Percentiles rank a stretch among this genome's conserved stretches.
These are phyloP conservation scores for Agonopterix subpropinquella DNA, from an alignment of 2,888 invertebrate species.

Conservation along the genomic window DNA sequence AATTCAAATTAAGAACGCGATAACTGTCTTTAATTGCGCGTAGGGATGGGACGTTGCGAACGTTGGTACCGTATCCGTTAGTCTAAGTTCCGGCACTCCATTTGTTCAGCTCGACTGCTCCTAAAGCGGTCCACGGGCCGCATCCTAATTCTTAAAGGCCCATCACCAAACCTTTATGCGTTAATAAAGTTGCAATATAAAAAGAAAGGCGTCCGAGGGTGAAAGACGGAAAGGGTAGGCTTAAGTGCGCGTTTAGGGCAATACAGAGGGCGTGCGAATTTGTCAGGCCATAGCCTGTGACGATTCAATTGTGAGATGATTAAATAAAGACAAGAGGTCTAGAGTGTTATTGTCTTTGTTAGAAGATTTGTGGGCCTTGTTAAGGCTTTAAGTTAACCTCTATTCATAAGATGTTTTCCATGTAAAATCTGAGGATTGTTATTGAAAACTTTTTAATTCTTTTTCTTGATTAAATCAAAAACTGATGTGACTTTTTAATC, in stretches of 20 bases:
- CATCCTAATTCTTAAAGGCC: conserved; percentile 74
- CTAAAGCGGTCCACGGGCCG: conserved; percentile 57
- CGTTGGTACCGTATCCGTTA: conserved; percentile 2
- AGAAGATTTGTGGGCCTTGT: no score
- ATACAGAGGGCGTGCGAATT: conserved; percentile 73
- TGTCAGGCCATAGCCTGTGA: conserved; percentile 63
- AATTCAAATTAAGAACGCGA: conserved; percentile 61
- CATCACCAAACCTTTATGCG: conserved; percentile 74
- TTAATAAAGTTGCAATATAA: conserved; percentile 76
- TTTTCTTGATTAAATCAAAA: no score
- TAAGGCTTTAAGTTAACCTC: no score
- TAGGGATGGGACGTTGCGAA: conserved; percentile 44
- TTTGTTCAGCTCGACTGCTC: conserved; percentile 64
- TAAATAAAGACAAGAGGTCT: conserved; percentile 63
- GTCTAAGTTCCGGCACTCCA: conserved; percentile 58
- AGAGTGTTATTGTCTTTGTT: no score
- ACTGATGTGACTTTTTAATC: no score
- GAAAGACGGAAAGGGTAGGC: conserved; percentile 66
- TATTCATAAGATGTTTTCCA: no score
- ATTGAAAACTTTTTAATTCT: no score
- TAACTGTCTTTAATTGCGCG: conserved; percentile 58
- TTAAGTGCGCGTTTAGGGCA: conserved; percentile 73
- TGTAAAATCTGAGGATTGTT: no score
- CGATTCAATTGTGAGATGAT: conserved; percentile 65
- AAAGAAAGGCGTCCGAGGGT: conserved; percentile 75